Evolutionary conservation across 2,113 vertebrate species (phyloP).

Genomic region (Empidonax traillii): DNA sequence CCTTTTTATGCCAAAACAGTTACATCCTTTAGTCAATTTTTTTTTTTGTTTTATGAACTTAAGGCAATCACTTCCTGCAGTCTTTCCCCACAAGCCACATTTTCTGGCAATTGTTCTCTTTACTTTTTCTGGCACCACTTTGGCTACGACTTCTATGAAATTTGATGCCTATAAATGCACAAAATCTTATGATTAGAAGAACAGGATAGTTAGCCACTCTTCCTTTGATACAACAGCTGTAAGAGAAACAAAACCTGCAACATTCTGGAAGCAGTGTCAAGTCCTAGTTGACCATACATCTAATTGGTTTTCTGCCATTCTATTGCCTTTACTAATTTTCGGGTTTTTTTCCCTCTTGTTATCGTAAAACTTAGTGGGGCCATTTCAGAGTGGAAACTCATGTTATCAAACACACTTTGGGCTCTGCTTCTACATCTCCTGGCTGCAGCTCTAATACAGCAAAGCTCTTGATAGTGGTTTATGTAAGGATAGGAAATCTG

Average conservation of each 20-base stretch:
- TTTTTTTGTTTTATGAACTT: not conserved
- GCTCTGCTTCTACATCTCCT: not conserved
- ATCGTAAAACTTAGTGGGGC: not conserved
- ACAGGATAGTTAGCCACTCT: not conserved
- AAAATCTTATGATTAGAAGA: not conserved
- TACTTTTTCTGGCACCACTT: not conserved
- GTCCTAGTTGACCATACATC: accelerated
- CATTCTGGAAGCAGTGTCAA: not conserved
- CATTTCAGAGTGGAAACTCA: not conserved
- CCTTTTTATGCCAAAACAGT: not conserved
- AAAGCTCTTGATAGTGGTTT: not conserved
- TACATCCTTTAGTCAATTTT: not conserved
- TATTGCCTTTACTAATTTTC: not conserved
- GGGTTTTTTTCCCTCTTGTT: not conserved
- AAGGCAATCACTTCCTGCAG: not conserved
- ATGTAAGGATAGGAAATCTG: not conserved
- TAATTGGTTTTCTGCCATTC: not conserved
- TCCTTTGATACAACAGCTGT: not conserved
- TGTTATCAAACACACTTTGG: not conserved
- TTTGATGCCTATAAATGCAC: not conserved
- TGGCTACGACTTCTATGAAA: not conserved
- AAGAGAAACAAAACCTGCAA: not conserved
- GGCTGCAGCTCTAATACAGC: not conserved
- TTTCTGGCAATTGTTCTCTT: not conserved
- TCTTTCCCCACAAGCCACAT: not conserved